A percentile compares a stretch with the other conserved stretches of the same genome.
These are phyloP conservation scores for Nannobrachium achirus DNA, from an alignment of 2,113 vertebrate species.

Conservation along the genomic window DNA sequence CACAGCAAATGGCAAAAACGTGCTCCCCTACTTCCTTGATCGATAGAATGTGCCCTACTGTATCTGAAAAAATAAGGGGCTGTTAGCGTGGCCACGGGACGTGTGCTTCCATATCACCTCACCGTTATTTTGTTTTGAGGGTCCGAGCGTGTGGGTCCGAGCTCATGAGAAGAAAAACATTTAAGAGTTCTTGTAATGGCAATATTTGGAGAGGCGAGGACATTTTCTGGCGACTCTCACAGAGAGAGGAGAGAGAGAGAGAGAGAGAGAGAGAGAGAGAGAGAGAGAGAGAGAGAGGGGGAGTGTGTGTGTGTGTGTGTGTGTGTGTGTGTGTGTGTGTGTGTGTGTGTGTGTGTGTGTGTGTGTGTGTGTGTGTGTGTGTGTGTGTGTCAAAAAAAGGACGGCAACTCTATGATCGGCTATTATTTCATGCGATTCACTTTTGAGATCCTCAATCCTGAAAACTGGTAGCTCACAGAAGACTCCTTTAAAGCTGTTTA, in stretches of 20 bases:
- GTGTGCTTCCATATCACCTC: slow-evolving; percentile 11
- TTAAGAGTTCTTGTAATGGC: not conserved
- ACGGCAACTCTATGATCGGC: no score
- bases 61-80: slow-evolving; percentile 27
- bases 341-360: no score
- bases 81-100: slow-evolving; percentile 19
- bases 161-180: not conserved
- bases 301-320: no score
- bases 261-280: no score
- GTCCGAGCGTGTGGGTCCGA: not conserved
- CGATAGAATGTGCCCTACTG: slow-evolving; percentile 17
- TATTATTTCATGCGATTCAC: no score
- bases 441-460: no score
- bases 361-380: no score
- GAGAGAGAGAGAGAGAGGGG: no score
- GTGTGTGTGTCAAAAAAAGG: no score
- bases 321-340: no score
- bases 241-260: not conserved
- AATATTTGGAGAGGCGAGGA: not conserved
- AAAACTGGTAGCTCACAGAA: no score
- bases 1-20: slow-evolving; percentile 29
- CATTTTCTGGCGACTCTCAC: not conserved
- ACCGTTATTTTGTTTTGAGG: slow-evolving; percentile 21
- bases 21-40: slow-evolving; percentile 27
- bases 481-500: slow-evolving; percentile 11